Percentiles rank a stretch among this genome's conserved stretches.
Conservation (phyloP, 2,113 vertebrate genomes). For the Capreolus pygargus region DNA sequence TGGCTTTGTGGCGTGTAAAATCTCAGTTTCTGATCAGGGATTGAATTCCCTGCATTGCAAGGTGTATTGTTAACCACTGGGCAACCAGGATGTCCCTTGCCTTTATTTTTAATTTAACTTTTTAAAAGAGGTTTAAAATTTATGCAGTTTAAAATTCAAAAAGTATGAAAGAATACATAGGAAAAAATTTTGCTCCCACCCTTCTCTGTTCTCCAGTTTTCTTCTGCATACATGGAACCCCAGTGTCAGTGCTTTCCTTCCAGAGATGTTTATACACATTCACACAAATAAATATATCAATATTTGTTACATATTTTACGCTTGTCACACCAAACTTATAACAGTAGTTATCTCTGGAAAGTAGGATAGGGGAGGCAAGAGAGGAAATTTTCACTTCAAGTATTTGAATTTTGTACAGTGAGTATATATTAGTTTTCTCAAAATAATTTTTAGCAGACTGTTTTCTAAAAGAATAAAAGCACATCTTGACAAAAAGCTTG, state of each 20-base stretch:
- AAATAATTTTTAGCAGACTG: conserved; percentile 26
- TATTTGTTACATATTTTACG: conserved; percentile 17
- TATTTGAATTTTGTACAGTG: neutral
- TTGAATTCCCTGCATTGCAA: neutral
- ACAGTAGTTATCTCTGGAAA: conserved; percentile 18
- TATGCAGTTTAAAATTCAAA: conserved; percentile 23
- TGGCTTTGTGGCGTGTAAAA: neutral
- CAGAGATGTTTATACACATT: neutral
- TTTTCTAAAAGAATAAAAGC: conserved; percentile 33
- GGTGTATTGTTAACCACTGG: neutral
- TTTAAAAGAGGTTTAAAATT: conserved; percentile 23
- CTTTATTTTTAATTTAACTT: neutral
- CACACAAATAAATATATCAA: neutral
- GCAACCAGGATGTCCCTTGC: neutral
- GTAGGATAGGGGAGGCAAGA: neutral
- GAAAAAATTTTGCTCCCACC: neutral
- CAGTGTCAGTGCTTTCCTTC: neutral
- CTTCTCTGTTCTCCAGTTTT: neutral
- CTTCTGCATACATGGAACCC: neutral
- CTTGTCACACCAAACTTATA: conserved; percentile 23
- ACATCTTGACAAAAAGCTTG: neutral
- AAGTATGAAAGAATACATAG: neutral
- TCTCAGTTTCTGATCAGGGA: neutral
- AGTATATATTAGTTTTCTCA: conserved; percentile 9
- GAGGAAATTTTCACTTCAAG: conserved; percentile 2